Base-by-base conservation (phyloP, 2,888 invertebrate species). In the Eupithecia insigniata region DNA sequence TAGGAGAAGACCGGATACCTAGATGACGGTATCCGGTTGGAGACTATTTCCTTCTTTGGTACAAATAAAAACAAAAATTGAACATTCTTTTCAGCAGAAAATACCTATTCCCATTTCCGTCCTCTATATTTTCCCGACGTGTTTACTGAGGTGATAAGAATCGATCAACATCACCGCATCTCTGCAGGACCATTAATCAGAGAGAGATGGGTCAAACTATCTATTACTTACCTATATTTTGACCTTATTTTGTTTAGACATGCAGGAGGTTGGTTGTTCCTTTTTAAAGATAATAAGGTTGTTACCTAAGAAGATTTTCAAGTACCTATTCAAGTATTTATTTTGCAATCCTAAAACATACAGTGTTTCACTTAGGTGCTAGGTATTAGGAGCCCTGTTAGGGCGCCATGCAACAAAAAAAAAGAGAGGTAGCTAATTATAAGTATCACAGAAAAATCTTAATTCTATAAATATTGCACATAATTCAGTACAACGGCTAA, bases 141-240 rank as follows among this genome's bases (percentile, higher is more conserved):
- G 64, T 58, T 55, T 78, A 73, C 73, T 26, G 60, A 64, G 66
- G 65, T 34, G 74, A 67, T 51, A 46, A 30, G 66, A 46, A 85
- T 86, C 82, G 80, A 70, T 86, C 84, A 85, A 81, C 83, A 80
- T 85, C 87, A 73, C 79, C 79, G 81, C 88, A 89, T 88, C 89
- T 87, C 86, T 89, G 87, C 82, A 82, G 72, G 81, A 73, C 85
- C 87, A 89, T 90, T 90, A 88, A 84, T 87, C 83, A 80, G 68
- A 55, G 74, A 76, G 78, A 81, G 78, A 79, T 79, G 78, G 78
- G 77, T 73, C 76, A 74, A 60, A n/a, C 76, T 78, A 80, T 83
- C 84, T 81, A 81, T 83, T 83, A 84, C 81, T 81, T 81, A 39
- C 22, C 36, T 60, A 60, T 76, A 75, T 80, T n/a, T 80, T 78